Base-by-base conservation (phyloP, 2,888 invertebrate genomes). In the Oscheius sp. region DNA sequence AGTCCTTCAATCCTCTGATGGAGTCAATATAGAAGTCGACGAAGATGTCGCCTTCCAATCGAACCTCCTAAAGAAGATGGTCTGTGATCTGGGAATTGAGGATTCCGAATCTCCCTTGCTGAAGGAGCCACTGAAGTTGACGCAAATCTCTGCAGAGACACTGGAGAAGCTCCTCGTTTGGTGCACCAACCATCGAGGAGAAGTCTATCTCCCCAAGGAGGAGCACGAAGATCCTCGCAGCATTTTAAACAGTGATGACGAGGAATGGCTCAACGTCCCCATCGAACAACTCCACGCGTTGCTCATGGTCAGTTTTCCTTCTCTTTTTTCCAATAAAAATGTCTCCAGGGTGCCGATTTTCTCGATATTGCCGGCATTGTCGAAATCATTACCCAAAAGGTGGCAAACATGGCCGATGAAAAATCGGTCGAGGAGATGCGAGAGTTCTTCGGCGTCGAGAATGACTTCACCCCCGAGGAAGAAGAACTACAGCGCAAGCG, bases 381-480 rank as follows among this genome's bases (percentile, higher is more conserved):
- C 2, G 61, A 61, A 25, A 45, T 61, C 42, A 45, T 61, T 29
- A 61, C 61, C 31, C 61, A 61, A 29, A 61, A 61, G n/a, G 45
- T 61, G 8, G 61, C 61, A 25, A 61, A 61, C 45, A 61, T 61
- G 61, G 45, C 45, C 45, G 29, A 25, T 25, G 45, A 29, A 23
- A 61, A 61, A 17, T 45, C 27, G 12, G 61, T 61, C 45, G 61
- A 61, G 17, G 45, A 61, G 45, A 27, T 61, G 6, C 17, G 61
- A 4, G 61, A 61, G 27, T 8, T 29, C 42, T 61, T 29, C 61
- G 2, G 61, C 10, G 29, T 61, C 8, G 27, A 27, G 10, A 61
- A 61, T 29, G 61, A 61, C 45, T 61, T 61, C 61, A 61, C 61
- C 45, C 25, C 45, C 3, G 27, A 61, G n/a, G 61, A 61, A 25